Conservation (phyloP, 2,113 vertebrate genomes). For the Tachuris rubrigastra region DNA sequence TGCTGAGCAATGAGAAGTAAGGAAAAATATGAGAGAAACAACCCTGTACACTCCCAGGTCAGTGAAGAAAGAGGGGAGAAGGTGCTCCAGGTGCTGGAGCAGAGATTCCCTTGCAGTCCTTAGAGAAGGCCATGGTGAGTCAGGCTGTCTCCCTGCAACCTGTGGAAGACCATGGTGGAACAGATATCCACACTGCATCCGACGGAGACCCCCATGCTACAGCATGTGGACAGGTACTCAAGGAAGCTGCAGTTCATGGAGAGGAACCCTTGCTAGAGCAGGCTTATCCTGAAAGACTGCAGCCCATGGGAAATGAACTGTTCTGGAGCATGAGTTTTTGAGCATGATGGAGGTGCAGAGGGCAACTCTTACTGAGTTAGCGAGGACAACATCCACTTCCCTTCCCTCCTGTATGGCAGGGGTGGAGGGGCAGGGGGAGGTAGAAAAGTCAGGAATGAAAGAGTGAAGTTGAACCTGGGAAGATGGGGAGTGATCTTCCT, state of each 20-base stretch:
- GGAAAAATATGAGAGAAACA: neutral
- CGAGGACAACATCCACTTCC: neutral
- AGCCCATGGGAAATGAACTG: neutral
- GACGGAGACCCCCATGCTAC: neutral
- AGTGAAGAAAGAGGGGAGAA: neutral
- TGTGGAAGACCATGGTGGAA: neutral
- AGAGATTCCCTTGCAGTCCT: neutral
- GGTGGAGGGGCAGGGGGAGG: too few relatives aligned
- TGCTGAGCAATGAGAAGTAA: neutral
- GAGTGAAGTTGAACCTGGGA: neutral
- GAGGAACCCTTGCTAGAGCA: neutral
- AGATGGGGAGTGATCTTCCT: accelerated
- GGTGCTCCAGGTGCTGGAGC: neutral
- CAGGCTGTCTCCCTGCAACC: neutral
- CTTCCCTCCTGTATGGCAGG: accelerated
- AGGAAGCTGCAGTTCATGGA: neutral
- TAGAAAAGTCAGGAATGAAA: neutral
- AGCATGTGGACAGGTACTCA: neutral
- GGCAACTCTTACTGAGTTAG: neutral
- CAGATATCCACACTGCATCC: neutral
- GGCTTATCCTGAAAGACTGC: neutral
- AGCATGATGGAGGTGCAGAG: accelerated
- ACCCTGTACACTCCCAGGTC: neutral
- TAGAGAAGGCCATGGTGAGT: neutral
- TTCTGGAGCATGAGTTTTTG: neutral